Conservation (phyloP, 2,113 vertebrate species). For the Buteo buteo region DNA sequence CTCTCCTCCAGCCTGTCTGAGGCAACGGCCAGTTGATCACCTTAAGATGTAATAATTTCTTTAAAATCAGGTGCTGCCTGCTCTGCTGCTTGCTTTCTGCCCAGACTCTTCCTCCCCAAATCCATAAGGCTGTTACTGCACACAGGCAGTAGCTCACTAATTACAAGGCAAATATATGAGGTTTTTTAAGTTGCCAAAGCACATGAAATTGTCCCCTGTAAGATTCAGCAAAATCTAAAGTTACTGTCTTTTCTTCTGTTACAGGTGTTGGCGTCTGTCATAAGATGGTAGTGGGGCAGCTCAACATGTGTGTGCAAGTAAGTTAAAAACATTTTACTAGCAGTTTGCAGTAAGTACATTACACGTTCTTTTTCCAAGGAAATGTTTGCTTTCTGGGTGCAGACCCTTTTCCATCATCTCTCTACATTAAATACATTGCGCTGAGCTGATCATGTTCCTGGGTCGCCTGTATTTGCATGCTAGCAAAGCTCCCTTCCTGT, state of each 20-base stretch:
- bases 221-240: background rate
- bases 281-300: background rate
- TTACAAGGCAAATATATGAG: background rate
- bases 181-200: background rate
- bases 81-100: background rate
- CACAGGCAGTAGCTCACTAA: background rate
- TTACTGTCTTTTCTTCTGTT: background rate
- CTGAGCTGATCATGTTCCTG: background rate
- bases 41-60: background rate
- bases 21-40: background rate
- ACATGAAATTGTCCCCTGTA: fast-evolving
- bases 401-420: background rate
- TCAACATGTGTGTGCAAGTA: background rate
- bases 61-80: background rate
- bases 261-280: background rate
- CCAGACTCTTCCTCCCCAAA: background rate
- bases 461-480: background rate
- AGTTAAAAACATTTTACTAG: background rate
- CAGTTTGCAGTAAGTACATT: background rate
- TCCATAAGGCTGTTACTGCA: background rate
- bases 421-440: fast-evolving
- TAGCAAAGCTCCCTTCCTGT: background rate
- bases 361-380: background rate
- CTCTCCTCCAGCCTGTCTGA: background rate
- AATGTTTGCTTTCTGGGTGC: background rate